Evolutionary conservation across 1,140 invertebrate species (phyloP), one percentile per base, ranked within the genome.

Genomic region (Orchesella cincta): DNA sequence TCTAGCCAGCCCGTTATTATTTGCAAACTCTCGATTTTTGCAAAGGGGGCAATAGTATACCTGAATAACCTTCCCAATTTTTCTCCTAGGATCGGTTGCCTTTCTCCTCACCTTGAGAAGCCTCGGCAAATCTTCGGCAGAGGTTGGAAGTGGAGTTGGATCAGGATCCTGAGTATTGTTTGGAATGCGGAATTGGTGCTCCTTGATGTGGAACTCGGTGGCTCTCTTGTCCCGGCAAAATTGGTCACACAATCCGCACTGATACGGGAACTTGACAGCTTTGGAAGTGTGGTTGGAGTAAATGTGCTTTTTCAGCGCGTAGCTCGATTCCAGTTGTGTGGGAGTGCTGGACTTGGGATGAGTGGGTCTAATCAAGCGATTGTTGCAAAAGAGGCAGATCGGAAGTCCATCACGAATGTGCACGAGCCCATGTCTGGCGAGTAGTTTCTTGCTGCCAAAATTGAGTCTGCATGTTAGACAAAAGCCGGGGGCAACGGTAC

Each of bases 331-430:
- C 8, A 31, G 62, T 8, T 26, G 34, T 26, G 57, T 28, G 33
- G 29, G 29, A 23, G n/a, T 64, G 28, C 14, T 76, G 3, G 28
- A 76, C 20, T 36, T 36, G 26, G 33, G 31, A 35, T 46, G 31
- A 5, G 52, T 62, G n/a, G 57, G 52, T 28, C 62, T 26, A 29
- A 67, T 33, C 8, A 31, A 57, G 12, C 62, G 5, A 33, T 64
- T 33, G 34, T 64, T 76, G 35, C 74, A 76, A 29, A 34, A 62
- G 2, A 76, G 57, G 31, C 74, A 76, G 5, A 76, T 67, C 1
- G 54, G 31, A 8, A 76, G 3, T 34, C 74, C 74, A 8, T 57
- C 54, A 5, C 67, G 29, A 36, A 76, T 31, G 36, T 76, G 74
- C 14, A 46, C n/a, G 29, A 76, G 16, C 1, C 74, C 74, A 28